Percentiles rank a stretch among this genome's conserved stretches.
phyloP scores from a whole-genome alignment of 2,888 invertebrate genomes.

The Margaritifera margaritifera region DNA sequence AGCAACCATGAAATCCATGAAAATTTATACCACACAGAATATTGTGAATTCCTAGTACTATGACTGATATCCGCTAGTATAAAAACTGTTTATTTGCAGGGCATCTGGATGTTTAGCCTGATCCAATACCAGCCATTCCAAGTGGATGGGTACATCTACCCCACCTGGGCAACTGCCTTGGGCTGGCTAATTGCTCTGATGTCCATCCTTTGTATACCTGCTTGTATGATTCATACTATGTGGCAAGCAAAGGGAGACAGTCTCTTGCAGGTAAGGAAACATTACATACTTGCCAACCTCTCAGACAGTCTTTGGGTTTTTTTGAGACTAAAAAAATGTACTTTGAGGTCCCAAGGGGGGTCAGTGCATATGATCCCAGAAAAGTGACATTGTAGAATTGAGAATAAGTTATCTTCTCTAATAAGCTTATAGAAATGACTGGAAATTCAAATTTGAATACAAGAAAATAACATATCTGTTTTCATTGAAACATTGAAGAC shows the following conservation, averaged over 20 bases:
- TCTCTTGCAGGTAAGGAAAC: slow-evolving; percentile 80
- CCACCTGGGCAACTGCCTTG: slow-evolving; percentile 85
- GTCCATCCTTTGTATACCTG: slow-evolving; percentile 89
- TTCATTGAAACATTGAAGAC: too few relatives aligned
- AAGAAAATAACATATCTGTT: too few relatives aligned
- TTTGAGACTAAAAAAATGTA: too few relatives aligned
- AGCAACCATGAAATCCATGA: too few relatives aligned
- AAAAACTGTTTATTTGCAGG: slow-evolving; percentile 75
- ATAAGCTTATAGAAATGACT: too few relatives aligned
- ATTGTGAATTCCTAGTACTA: neutral
- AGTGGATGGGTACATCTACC: slow-evolving; percentile 87
- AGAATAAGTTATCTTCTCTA: too few relatives aligned
- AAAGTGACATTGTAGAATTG: too few relatives aligned
- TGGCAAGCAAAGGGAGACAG: slow-evolving; percentile 82
- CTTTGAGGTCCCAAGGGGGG: too few relatives aligned
- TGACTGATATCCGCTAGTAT: neutral
- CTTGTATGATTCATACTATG: slow-evolving; percentile 81
- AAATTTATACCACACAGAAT: too few relatives aligned
- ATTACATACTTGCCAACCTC: too few relatives aligned
- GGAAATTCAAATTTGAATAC: too few relatives aligned
- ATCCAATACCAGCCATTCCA: slow-evolving; percentile 90
- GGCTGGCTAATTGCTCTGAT: slow-evolving; percentile 90
- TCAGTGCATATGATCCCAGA: too few relatives aligned
- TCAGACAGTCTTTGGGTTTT: neutral
- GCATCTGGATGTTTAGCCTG: slow-evolving; percentile 90